phyloP scores from a whole-genome alignment of 1,140 invertebrate genomes.

The Bombus pyrosoma region DNA sequence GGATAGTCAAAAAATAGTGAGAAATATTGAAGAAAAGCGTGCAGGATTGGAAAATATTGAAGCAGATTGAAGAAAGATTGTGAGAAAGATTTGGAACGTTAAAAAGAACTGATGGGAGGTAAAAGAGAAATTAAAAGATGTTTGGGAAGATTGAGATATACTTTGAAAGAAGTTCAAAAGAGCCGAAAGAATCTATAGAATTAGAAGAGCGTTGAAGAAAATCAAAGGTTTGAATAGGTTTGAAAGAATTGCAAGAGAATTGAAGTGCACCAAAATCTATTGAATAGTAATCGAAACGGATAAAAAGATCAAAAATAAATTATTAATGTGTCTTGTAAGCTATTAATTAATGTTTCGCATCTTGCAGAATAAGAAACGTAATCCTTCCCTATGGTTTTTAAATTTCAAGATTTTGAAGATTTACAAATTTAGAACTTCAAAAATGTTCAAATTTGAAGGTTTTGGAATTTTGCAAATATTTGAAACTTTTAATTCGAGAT shows the following conservation, averaged over 20 bases:
- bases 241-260: not conserved
- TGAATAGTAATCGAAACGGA: no score
- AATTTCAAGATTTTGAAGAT: no score
- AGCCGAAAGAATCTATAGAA: not conserved
- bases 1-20: not conserved
- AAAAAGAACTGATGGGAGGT: not conserved
- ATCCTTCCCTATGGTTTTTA: no score
- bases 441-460: no score
- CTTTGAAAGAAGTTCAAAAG: not conserved
- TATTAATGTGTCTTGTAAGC: no score
- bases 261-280: not conserved
- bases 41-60: not conserved
- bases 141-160: not conserved
- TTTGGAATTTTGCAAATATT: no score
- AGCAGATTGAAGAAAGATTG: not conserved
- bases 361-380: no score
- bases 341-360: no score
- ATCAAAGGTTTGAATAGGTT: not conserved
- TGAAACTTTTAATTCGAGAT: no score
- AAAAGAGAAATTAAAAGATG: conserved; percentile 1
- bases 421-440: no score
- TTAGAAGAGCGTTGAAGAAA: not conserved
- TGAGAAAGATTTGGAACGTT: not conserved
- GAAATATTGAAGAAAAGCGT: not conserved
- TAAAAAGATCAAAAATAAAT: no score